Conservation (phyloP, 2,113 vertebrate genomes). For the Dasypus novemcinctus region DNA sequence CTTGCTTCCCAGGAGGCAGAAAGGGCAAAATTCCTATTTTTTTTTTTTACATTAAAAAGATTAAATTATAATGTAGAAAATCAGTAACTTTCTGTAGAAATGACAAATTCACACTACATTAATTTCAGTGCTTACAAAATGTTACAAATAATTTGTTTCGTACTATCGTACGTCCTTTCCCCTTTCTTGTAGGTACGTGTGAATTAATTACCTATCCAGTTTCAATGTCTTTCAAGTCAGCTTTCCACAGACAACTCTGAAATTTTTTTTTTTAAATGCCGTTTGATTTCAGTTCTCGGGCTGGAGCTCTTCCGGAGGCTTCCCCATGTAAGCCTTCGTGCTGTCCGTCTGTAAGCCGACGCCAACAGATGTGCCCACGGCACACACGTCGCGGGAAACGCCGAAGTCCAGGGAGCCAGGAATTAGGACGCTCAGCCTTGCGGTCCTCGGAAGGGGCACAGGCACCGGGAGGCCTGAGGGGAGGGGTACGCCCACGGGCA, state of each 20-base stretch:
- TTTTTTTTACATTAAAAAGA: slow-evolving; percentile 86
- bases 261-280: slow-evolving; percentile 59
- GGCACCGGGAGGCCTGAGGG: no score
- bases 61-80: slow-evolving; percentile 86
- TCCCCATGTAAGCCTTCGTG: slow-evolving; percentile 17
- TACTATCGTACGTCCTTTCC: slow-evolving; percentile 51
- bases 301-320: background rate
- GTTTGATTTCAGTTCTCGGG: slow-evolving; percentile 9
- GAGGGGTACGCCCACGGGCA: no score
- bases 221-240: slow-evolving; percentile 62
- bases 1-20: slow-evolving; percentile 83
- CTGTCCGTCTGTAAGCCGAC: background rate
- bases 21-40: slow-evolving; percentile 84
- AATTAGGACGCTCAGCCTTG: background rate
- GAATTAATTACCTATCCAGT: slow-evolving; percentile 83
- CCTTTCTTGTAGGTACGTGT: slow-evolving; percentile 52
- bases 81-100: slow-evolving; percentile 82
- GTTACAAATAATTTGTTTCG: slow-evolving; percentile 81
- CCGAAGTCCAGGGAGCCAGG: background rate
- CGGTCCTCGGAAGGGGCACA: no score
- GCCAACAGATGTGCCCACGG: background rate
- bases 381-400: background rate
- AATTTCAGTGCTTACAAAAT: slow-evolving; percentile 85
- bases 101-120: slow-evolving; percentile 85
- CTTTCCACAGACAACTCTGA: slow-evolving; percentile 50